These are phyloP conservation scores for Neotoma lepida DNA, from an alignment of 2,113 vertebrate species.

Conservation along the genomic window DNA sequence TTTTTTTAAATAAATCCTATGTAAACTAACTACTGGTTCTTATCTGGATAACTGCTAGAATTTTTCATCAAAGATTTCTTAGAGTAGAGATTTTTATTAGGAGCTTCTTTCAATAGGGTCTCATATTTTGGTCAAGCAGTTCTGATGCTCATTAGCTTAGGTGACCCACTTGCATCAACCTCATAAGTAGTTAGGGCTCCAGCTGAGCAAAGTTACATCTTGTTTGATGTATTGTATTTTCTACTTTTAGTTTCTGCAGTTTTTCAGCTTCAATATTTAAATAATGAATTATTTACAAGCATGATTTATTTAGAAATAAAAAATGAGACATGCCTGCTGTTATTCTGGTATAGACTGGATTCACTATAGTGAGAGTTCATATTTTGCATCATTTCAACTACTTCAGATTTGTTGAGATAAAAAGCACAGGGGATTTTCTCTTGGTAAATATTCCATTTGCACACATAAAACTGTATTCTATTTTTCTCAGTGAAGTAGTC, in stretches of 20 bases:
- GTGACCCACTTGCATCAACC: no score
- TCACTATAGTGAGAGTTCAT: neutral
- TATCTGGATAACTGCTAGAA: neutral
- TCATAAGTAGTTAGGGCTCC: neutral
- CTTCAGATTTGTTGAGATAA: neutral
- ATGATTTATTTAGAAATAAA: neutral
- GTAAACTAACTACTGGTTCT: neutral
- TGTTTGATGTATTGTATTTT: neutral
- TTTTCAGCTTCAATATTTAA: conserved; percentile 15
- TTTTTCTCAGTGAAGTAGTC: neutral
- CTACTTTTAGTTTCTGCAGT: neutral
- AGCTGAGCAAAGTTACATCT: neutral
- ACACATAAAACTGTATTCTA: neutral
- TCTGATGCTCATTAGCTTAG: neutral
- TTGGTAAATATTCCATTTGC: neutral
- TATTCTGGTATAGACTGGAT: neutral
- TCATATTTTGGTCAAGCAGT: neutral
- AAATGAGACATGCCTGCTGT: neutral
- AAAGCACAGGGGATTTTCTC: neutral
- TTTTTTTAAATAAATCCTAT: neutral
- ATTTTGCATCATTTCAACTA: neutral
- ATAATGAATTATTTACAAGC: neutral
- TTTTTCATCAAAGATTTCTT: neutral
- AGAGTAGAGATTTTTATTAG: neutral
- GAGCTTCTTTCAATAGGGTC: neutral